Evolutionary conservation across 2,888 invertebrate species (phyloP), one percentile per base, ranked within the genome.

Genomic region (Brachyptera putata): DNA sequence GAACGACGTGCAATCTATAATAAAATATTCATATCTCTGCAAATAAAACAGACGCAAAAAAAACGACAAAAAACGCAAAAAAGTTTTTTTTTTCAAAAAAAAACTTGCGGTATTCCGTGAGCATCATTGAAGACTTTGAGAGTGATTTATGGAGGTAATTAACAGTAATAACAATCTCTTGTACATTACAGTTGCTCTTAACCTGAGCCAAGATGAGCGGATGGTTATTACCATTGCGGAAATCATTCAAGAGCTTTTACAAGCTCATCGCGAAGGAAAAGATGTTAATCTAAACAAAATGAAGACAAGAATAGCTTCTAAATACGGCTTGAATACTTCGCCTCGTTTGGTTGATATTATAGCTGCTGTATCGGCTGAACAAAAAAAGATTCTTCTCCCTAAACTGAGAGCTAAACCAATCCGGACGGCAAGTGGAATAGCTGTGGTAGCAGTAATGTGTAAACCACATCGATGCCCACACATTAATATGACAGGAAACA

Each of bases 401-500:
- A 98, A 97, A 75, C 77, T 99, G 58, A 89, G 93, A 69, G 94
- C 95, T 0, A 95, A 95, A 73, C 95, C 95, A 1, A 89, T 99
- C 50, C 83, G 99, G 68, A 98, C 99, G 14, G 99, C 99, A 1
- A 96, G 96, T 72, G 95, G 96, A 41, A 98, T 99, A 69, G 98
- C 98, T 1, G 95, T 99, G 2, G 98, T 99, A 0, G 99, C 99
- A 1, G 96, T 99, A 0, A 99, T 99, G 99, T 98, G 98, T 70
- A 99, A 99, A 71, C 99, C 99, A 0, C 99, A 99, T 73, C 83
- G 97, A 69, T 99, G 99, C 75, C 99, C 99, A 0, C 99, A 99
- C 71, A 99, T 99, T 62, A 97, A 92, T 72, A 94, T 97, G 82
- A 99, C 99, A 1, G 98, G 98, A 25, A 99, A 99, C 74, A 98